Percentiles rank a stretch among this genome's conserved stretches.
Conservation (phyloP, 1,140 invertebrate genomes). For the Leucophenga varia region DNA sequence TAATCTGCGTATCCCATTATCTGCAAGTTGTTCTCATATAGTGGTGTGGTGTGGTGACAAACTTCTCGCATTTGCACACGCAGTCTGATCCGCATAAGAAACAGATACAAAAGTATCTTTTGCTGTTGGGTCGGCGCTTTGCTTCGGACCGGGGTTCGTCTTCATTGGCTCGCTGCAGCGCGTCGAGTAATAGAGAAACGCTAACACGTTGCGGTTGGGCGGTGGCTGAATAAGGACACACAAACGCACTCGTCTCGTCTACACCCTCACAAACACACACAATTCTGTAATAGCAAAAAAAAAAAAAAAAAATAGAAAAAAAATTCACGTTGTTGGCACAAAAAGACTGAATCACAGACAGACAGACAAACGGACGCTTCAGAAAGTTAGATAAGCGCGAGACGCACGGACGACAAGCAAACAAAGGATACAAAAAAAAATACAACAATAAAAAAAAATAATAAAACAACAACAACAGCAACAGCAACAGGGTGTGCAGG, state of each 20-base stretch:
- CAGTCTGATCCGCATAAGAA: no score
- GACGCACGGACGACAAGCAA: slow-evolving; percentile 6
- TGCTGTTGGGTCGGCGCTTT: slow-evolving; percentile 16
- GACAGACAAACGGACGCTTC: not conserved
- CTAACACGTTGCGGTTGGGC: slow-evolving; percentile 30
- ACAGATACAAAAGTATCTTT: no score
- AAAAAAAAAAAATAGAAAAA: no score
- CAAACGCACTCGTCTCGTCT: slow-evolving; percentile 10
- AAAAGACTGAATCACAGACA: no score
- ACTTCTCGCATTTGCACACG: no score
- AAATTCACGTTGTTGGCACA: no score
- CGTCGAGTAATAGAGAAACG: slow-evolving; percentile 22
- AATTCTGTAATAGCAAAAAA: no score
- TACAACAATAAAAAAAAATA: slow-evolving; percentile 4
- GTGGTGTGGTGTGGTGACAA: no score
- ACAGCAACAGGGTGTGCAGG: slow-evolving; percentile 30
- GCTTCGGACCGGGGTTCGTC: slow-evolving; percentile 17
- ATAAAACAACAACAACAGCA: slow-evolving; percentile 19
- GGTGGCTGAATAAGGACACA: slow-evolving; percentile 37
- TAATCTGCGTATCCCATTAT: no score
- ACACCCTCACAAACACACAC: slow-evolving; percentile 12
- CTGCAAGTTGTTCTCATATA: no score
- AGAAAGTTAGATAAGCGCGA: no score
- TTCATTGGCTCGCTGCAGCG: slow-evolving; percentile 36
- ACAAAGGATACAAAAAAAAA: slow-evolving; percentile 7